Conservation (phyloP, 2,113 vertebrate genomes). For the Saguinus midas region DNA sequence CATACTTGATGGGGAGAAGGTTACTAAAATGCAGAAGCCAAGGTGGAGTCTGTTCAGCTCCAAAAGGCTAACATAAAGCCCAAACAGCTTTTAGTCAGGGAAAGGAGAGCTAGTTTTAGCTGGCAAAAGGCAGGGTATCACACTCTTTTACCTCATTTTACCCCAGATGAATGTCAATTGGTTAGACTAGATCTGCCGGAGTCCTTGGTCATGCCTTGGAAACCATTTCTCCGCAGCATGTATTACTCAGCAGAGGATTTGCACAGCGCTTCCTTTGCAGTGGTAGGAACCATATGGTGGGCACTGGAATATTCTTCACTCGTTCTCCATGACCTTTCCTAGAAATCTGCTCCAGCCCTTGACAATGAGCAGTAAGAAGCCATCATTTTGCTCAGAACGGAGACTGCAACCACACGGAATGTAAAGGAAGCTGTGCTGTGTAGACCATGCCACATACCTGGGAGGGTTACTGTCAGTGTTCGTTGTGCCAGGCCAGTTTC, state of each 20-base stretch:
- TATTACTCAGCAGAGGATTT: neutral
- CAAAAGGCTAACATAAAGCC: no score
- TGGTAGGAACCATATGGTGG: fast-evolving
- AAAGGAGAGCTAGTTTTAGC: no score
- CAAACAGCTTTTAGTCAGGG: no score
- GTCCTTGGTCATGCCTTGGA: neutral
- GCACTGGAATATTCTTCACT: neutral
- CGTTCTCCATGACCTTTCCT: no score
- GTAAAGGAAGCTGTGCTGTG: no score
- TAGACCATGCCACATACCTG: neutral
- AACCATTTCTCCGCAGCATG: fast-evolving
- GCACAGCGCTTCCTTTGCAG: neutral
- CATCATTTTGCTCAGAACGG: neutral
- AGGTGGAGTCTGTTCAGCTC: no score
- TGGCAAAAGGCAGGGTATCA: no score
- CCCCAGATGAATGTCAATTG: neutral
- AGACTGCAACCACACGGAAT: neutral
- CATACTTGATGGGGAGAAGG: no score
- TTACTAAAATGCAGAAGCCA: no score
- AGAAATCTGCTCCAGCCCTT: neutral
- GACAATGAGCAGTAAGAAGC: fast-evolving
- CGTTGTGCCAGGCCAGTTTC: neutral
- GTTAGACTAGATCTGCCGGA: neutral
- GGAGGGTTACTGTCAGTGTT: neutral
- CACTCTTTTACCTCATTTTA: neutral